Conservation (phyloP, 2,888 invertebrate genomes). For the Glyphotaelius pellucidus region DNA sequence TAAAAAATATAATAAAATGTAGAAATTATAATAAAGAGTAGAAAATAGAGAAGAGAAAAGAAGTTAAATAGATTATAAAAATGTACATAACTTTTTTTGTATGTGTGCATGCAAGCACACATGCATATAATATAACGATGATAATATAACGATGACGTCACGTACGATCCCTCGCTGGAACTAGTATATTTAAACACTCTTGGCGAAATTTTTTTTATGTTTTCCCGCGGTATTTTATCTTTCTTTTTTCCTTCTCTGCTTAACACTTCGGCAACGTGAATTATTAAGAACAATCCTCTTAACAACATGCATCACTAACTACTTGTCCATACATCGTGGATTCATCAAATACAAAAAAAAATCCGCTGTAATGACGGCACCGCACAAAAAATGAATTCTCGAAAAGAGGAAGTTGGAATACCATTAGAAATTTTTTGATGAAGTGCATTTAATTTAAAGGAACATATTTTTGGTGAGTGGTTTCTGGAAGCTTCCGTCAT, state of each 20-base stretch:
- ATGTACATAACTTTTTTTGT: too few species aligned
- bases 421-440: background rate
- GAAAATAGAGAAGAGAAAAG: too few species aligned
- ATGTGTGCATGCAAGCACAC: too few species aligned
- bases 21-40: too few species aligned
- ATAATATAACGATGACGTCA: too few species aligned
- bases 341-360: background rate
- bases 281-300: conserved; percentile 20
- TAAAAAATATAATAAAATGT: too few species aligned
- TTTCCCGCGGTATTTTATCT: background rate
- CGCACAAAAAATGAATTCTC: background rate
- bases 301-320: background rate
- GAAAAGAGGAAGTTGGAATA: background rate
- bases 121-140: too few species aligned
- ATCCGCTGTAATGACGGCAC: background rate
- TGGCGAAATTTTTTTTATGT: background rate
- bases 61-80: too few species aligned
- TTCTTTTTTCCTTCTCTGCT: background rate
- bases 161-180: too few species aligned
- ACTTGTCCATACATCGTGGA: background rate
- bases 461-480: background rate
- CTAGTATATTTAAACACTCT: background rate
- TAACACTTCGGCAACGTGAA: conserved; percentile 5
- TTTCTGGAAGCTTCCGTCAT: conserved; percentile 10
- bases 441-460: background rate